Evolutionary conservation across 2,797 vertebrate species (phyloP).

Genomic region (Hypotaenidia philippensis): DNA sequence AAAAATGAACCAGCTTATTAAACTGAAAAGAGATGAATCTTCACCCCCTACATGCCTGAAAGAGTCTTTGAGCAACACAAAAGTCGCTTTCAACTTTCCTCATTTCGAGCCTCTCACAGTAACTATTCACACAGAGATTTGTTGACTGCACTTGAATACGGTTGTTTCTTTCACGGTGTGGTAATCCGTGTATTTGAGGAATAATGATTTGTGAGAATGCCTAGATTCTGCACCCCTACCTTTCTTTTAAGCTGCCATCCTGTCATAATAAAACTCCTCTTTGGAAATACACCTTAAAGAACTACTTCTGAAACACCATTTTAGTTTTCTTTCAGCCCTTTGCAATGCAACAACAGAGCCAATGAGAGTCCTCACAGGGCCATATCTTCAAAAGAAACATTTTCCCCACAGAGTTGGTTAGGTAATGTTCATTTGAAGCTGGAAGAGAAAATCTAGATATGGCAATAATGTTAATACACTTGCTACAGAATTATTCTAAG

Average conservation of each 20-base stretch:
- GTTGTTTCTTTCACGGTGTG: not conserved
- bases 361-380: not conserved
- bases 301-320: not conserved
- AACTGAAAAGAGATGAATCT: conserved; percentile 20
- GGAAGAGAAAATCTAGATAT: not conserved
- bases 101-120: not conserved
- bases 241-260: conserved; percentile 12
- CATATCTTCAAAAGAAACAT: not conserved
- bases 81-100: conserved; percentile 6
- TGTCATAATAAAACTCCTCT: not conserved
- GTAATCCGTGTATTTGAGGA: conserved; percentile 8
- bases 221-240: not conserved
- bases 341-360: not conserved
- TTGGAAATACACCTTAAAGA: not conserved
- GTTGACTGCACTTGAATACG: conserved; percentile 27
- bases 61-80: conserved; percentile 10
- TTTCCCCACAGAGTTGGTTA: not conserved
- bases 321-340: not conserved
- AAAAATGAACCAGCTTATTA: conserved; percentile 52
- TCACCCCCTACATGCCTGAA: conserved; percentile 5
- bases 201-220: conserved; percentile 39
- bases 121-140: conserved; percentile 43
- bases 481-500: not conserved
- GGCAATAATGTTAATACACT: not conserved
- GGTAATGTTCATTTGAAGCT: not conserved